phyloP scores from a whole-genome alignment of 2,797 vertebrate species.

The Masticophis lateralis region DNA sequence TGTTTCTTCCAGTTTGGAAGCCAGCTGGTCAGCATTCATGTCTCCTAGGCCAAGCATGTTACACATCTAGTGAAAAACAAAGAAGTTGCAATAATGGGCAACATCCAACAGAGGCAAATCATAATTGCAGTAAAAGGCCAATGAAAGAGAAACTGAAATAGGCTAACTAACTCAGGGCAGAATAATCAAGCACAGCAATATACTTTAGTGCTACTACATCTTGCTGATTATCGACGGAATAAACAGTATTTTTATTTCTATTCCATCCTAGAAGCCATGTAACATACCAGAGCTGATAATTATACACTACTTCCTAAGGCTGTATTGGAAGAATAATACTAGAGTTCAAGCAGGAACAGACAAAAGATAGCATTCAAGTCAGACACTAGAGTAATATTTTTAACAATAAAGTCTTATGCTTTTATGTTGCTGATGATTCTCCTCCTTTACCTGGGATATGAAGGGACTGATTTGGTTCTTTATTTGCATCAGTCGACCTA shows the following conservation, averaged over 20 bases:
- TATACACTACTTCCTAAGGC: not conserved
- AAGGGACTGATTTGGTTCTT: slow-evolving; percentile 99
- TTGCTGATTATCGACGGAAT: not conserved
- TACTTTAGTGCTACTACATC: not conserved
- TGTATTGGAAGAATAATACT: not conserved
- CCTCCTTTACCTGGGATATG: slow-evolving; percentile 87
- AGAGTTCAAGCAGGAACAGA: not conserved
- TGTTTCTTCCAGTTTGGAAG: slow-evolving; percentile 93
- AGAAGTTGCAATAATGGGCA: not conserved
- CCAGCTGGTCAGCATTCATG: slow-evolving; percentile 95
- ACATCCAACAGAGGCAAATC: not conserved
- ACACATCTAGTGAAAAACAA: slow-evolving; percentile 81
- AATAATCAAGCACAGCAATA: not conserved
- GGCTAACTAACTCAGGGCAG: not conserved
- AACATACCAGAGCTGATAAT: not conserved
- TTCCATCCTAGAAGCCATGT: not conserved
- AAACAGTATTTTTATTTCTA: not conserved
- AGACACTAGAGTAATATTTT: not conserved
- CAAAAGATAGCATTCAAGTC: not conserved
- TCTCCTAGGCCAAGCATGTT: slow-evolving; percentile 95
- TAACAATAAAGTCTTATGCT: not conserved
- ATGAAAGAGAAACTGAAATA: not conserved
- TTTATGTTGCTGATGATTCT: not conserved
- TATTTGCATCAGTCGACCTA: slow-evolving; percentile 96
- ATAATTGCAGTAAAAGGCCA: not conserved